Percentiles rank a stretch among this genome's conserved stretches.
Evolutionary conservation across 2,797 vertebrate genomes (phyloP).

Genomic region (Oryzias dopingdopingensis): DNA sequence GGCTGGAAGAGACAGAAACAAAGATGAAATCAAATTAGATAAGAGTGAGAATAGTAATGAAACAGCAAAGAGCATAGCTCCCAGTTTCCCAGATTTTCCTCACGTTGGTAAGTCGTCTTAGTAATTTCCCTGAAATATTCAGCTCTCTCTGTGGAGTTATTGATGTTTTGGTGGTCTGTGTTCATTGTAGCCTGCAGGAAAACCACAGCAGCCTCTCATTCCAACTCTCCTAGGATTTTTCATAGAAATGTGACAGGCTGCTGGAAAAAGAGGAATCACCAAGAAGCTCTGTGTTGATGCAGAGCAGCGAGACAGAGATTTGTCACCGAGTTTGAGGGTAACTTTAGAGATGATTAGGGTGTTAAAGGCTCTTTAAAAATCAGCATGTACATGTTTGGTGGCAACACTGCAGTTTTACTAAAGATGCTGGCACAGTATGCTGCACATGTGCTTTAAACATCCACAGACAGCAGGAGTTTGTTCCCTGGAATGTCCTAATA

Average conservation of each 20-base stretch:
- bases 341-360: slow-evolving; percentile 40
- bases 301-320: slow-evolving; percentile 28
- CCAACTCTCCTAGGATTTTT: slow-evolving; percentile 59
- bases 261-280: slow-evolving; percentile 63
- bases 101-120: slow-evolving; percentile 45
- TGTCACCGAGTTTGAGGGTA: slow-evolving; percentile 38
- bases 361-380: slow-evolving; percentile 28
- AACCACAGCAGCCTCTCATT: slow-evolving; percentile 44
- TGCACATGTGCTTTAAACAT: slow-evolving; percentile 4
- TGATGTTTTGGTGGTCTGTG: slow-evolving; percentile 55
- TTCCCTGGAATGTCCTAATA: slow-evolving; percentile 17
- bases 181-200: slow-evolving; percentile 59
- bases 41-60: slow-evolving; percentile 3
- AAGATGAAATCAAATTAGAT: slow-evolving; percentile 1
- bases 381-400: slow-evolving; percentile 1
- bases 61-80: slow-evolving; percentile 4
- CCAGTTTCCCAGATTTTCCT: slow-evolving; percentile 17
- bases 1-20: not conserved
- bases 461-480: slow-evolving; percentile 4
- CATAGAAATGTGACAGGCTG: slow-evolving; percentile 53
- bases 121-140: slow-evolving; percentile 53
- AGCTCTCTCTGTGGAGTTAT: slow-evolving; percentile 39
- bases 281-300: slow-evolving; percentile 47
- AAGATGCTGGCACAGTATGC: not conserved
- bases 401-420: not conserved